phyloP scores from a whole-genome alignment of 2,113 vertebrate genomes.

The Spea multiplicata region DNA sequence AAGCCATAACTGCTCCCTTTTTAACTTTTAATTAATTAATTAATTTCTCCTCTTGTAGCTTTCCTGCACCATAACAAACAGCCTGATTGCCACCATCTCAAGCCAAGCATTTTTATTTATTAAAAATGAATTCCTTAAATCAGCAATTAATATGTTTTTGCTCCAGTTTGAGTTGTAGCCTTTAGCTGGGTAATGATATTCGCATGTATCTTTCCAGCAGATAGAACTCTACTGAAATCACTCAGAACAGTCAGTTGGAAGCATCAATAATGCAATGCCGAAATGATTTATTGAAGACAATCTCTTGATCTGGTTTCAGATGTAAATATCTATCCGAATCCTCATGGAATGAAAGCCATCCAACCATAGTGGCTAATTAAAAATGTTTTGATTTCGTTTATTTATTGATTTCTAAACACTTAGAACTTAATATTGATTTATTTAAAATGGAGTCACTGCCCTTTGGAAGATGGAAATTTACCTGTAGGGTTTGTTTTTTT shows the following conservation, averaged over 20 bases:
- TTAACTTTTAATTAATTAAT: too few relatives aligned
- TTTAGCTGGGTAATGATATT: not conserved
- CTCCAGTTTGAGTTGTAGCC: not conserved
- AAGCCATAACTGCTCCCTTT: too few relatives aligned
- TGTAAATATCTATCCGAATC: not conserved
- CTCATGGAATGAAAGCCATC: not conserved
- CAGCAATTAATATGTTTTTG: not conserved
- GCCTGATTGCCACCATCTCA: too few relatives aligned
- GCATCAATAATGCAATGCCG: not conserved
- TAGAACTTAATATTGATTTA: not conserved
- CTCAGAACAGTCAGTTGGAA: not conserved
- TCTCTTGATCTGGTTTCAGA: not conserved
- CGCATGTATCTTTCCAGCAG: too few relatives aligned
- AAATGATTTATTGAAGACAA: not conserved
- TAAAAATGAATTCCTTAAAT: not conserved
- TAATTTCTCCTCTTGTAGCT: too few relatives aligned
- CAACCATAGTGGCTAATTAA: too few relatives aligned
- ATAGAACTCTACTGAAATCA: not conserved
- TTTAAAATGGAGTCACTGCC: not conserved
- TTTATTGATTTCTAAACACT: conserved; percentile 6
- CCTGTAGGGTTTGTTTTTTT: too few relatives aligned
- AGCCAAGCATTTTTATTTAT: too few relatives aligned
- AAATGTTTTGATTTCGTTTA: conserved; percentile 2
- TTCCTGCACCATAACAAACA: too few relatives aligned
- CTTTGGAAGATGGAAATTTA: not conserved